phyloP scores from a whole-genome alignment of 2,888 invertebrate species.

The Cataglyphis altisquamis region DNA sequence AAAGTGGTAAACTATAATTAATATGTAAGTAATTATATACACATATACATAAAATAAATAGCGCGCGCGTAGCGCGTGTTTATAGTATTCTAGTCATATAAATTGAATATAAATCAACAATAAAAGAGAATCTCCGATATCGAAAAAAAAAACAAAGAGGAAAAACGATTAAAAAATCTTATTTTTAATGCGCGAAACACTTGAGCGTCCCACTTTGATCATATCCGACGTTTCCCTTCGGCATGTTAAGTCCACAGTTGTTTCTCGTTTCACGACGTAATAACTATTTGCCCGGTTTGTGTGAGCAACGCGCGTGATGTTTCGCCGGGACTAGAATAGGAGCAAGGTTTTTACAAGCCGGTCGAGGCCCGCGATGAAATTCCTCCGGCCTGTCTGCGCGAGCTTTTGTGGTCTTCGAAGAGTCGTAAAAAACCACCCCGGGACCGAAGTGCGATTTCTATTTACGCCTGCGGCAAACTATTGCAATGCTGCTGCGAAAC shows the following conservation, averaged over 20 bases:
- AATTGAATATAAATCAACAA: neutral
- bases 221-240: slow-evolving; percentile 64
- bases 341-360: slow-evolving; percentile 68
- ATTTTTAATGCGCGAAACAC: slow-evolving; percentile 56
- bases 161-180: slow-evolving; percentile 45
- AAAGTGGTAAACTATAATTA: no score
- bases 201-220: slow-evolving; percentile 53
- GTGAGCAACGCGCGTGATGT: slow-evolving; percentile 61
- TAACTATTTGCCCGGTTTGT: slow-evolving; percentile 68
- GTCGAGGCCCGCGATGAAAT: slow-evolving; percentile 59
- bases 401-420: slow-evolving; percentile 45
- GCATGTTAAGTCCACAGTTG: slow-evolving; percentile 67
- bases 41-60: no score
- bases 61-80: no score
- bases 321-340: slow-evolving; percentile 57
- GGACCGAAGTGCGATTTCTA: slow-evolving; percentile 57
- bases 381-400: slow-evolving; percentile 58
- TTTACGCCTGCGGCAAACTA: slow-evolving; percentile 29
- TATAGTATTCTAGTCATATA: neutral
- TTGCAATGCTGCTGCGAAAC: slow-evolving; percentile 17
- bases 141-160: neutral
- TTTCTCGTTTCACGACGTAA: slow-evolving; percentile 66
- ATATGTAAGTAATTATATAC: no score
- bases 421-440: slow-evolving; percentile 55
- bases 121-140: neutral